Evolutionary conservation across 2,888 invertebrate species (phyloP).

Genomic region (Lutraria lutraria): DNA sequence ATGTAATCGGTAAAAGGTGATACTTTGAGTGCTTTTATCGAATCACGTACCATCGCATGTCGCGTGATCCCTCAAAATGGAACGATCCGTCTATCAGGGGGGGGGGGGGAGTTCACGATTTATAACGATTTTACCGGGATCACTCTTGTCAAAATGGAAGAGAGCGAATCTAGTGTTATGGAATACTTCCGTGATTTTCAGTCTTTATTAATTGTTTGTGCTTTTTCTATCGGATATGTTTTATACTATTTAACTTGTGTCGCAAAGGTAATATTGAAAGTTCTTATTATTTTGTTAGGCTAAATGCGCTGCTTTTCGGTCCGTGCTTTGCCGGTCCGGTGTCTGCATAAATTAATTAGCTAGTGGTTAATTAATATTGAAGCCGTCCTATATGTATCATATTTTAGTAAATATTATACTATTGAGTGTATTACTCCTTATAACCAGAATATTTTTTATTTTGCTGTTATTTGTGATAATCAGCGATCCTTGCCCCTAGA

Average conservation of each 20-base stretch:
- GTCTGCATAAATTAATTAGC: constrained; percentile 1
- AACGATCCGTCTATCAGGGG: not conserved
- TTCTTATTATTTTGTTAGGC: not conserved
- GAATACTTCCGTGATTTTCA: constrained; percentile 62
- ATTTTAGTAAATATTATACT: not conserved
- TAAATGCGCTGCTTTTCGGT: not conserved
- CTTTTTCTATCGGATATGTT: constrained; percentile 64
- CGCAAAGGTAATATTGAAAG: constrained; percentile 66
- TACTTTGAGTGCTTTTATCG: not conserved
- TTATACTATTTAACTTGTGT: constrained; percentile 69
- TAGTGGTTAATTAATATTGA: not conserved
- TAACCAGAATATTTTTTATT: not conserved
- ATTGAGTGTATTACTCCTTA: not conserved
- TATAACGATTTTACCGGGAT: constrained; percentile 13
- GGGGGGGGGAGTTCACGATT: not conserved
- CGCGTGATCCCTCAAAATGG: not conserved
- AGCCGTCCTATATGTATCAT: not conserved
- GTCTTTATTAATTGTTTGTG: constrained; percentile 49
- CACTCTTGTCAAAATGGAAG: constrained; percentile 7
- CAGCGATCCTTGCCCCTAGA: not conserved
- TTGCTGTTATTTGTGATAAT: not conserved
- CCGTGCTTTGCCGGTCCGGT: not conserved
- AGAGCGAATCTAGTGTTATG: not conserved
- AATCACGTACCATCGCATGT: not conserved
- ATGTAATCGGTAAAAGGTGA: not conserved